Evolutionary conservation across 2,888 invertebrate species (phyloP).

Genomic region (Zygogramma bicolorata): DNA sequence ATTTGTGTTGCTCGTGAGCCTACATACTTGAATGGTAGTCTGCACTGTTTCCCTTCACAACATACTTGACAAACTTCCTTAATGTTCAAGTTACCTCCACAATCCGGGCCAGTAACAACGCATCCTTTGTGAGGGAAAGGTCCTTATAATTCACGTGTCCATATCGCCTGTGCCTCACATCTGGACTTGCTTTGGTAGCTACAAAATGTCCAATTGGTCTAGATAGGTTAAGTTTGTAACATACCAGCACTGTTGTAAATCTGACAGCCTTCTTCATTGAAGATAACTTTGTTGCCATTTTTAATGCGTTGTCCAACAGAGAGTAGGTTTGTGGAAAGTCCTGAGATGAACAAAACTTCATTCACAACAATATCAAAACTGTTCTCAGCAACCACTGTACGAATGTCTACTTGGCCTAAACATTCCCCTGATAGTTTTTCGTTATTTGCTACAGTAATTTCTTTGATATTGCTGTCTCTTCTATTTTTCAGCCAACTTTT

Average conservation of each 20-base stretch:
- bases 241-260: constrained; percentile 41
- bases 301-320: constrained; percentile 49
- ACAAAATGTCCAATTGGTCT: constrained; percentile 13
- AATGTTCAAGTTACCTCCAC: constrained; percentile 12
- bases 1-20: constrained; percentile 26
- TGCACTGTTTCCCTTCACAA: constrained; percentile 27
- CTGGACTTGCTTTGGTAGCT: constrained; percentile 11
- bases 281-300: constrained; percentile 45
- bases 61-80: constrained; percentile 23
- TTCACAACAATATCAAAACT: constrained; percentile 32
- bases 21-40: constrained; percentile 51
- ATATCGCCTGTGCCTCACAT: constrained; percentile 34
- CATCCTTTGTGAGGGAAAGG: constrained; percentile 22
- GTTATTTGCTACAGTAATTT: constrained; percentile 33
- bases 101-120: constrained; percentile 18
- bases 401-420: constrained; percentile 28
- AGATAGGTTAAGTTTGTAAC: constrained; percentile 21
- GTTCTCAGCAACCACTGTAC: constrained; percentile 23
- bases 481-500: constrained; percentile 31
- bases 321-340: constrained; percentile 48
- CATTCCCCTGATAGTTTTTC: constrained; percentile 23
- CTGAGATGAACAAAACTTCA: constrained; percentile 44
- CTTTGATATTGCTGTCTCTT: constrained; percentile 16
- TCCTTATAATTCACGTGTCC: constrained; percentile 38
- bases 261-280: constrained; percentile 42